Percentiles rank a stretch among this genome's conserved stretches.
Conservation (phyloP, 2,797 vertebrate genomes). For the Brachyrhaphis roseni region DNA sequence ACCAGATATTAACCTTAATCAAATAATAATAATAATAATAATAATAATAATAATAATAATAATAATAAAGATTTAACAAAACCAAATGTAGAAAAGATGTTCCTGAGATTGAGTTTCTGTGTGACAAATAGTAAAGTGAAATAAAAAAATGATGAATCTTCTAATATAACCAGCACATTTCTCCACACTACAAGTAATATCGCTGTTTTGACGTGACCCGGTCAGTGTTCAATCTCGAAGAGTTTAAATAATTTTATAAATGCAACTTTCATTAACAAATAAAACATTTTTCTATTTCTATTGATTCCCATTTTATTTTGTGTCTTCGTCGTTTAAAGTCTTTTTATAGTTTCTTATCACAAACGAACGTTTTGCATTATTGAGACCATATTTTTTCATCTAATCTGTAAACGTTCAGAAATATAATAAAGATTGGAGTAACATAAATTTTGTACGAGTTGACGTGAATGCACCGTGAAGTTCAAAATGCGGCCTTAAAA, state of each 20-base stretch:
- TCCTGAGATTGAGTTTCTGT: background rate
- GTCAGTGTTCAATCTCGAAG: background rate
- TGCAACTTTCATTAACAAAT: background rate
- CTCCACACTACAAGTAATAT: background rate
- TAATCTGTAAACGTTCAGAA: background rate
- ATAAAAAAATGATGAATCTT: background rate
- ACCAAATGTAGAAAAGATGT: background rate
- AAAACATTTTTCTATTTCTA: background rate
- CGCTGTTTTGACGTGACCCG: background rate
- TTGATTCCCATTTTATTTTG: background rate
- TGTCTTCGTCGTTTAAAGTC: background rate
- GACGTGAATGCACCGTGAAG: background rate
- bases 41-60: too few relatives aligned
- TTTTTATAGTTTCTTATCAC: background rate
- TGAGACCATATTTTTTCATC: background rate
- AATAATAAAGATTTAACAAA: too few relatives aligned
- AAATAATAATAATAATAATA: too few relatives aligned
- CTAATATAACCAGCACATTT: background rate
- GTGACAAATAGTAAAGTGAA: background rate
- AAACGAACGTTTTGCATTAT: background rate
- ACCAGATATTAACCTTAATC: background rate
- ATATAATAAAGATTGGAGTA: background rate
- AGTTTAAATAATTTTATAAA: background rate
- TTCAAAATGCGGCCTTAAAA: background rate
- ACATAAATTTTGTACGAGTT: background rate